These are phyloP conservation scores for Apis laboriosa DNA, from an alignment of 1,140 invertebrate species.

Conservation along the genomic window DNA sequence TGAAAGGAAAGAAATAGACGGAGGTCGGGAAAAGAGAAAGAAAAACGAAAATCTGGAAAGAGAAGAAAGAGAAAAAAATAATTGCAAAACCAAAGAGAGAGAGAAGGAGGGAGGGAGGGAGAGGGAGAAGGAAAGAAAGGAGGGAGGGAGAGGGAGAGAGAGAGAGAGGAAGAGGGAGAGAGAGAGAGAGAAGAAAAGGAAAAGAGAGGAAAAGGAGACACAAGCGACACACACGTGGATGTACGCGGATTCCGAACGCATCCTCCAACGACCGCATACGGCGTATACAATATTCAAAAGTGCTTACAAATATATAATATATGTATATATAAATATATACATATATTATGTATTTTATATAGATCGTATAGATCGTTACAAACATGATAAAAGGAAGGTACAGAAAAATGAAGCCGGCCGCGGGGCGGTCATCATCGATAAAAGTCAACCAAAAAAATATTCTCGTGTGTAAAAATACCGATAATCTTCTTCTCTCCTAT, in stretches of 20 bases:
- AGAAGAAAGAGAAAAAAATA: neutral
- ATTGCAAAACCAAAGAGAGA: constrained; percentile 17
- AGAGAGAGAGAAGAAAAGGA: too few relatives aligned
- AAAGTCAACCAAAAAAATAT: constrained; percentile 57
- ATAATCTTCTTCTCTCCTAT: neutral
- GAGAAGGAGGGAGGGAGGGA: neutral
- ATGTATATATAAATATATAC: constrained; percentile 12
- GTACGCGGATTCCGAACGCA: constrained; percentile 44
- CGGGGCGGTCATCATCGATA: constrained; percentile 50
- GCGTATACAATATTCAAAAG: constrained; percentile 51
- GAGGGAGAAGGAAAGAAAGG: neutral
- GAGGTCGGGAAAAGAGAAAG: neutral
- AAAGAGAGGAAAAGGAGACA: constrained; percentile 36
- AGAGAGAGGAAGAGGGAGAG: neutral
- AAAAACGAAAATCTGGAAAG: neutral
- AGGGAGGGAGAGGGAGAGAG: neutral
- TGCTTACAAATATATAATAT: constrained; percentile 45
- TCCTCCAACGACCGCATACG: constrained; percentile 50
- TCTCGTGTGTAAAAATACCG: constrained; percentile 48
- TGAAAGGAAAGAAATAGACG: neutral
- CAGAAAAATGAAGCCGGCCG: constrained; percentile 55
- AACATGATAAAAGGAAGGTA: constrained; percentile 58
- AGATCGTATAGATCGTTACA: constrained; percentile 42
- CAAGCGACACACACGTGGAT: constrained; percentile 17
- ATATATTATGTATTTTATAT: neutral